Conservation (phyloP, 2,797 vertebrate species). For the Prunella strophiata region DNA sequence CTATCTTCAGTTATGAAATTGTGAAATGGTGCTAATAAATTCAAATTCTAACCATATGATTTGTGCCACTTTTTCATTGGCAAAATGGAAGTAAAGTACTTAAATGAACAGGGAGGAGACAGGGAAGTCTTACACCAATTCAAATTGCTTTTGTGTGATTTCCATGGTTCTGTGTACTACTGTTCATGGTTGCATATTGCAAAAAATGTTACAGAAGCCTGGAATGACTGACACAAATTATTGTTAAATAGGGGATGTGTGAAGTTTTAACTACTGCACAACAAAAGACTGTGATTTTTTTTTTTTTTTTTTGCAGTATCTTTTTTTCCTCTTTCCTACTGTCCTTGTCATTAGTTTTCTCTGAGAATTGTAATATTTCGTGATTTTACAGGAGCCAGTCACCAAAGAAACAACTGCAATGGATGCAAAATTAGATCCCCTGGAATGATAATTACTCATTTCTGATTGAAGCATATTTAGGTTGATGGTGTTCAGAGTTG, state of each 20-base stretch:
- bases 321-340: neutral
- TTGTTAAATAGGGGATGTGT: neutral
- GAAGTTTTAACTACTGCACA: neutral
- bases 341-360: neutral
- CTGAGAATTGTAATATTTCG: neutral
- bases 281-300: neutral
- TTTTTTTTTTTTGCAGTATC: too few species aligned
- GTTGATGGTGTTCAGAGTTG: neutral
- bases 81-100: neutral
- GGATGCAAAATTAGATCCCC: neutral
- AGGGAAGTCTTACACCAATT: neutral
- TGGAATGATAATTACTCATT: neutral
- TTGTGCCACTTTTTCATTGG: neutral
- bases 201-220: neutral
- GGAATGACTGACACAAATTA: neutral
- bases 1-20: neutral
- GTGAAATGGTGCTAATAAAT: slow-evolving; percentile 2
- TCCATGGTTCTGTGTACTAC: neutral
- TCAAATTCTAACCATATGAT: neutral
- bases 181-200: accelerated
- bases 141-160: neutral
- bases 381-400: neutral
- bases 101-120: neutral
- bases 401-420: neutral
- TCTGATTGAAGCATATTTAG: neutral